These are phyloP conservation scores for Dinocampus coccinellae DNA, from an alignment of 2,888 invertebrate genomes.

Conservation along the genomic window DNA sequence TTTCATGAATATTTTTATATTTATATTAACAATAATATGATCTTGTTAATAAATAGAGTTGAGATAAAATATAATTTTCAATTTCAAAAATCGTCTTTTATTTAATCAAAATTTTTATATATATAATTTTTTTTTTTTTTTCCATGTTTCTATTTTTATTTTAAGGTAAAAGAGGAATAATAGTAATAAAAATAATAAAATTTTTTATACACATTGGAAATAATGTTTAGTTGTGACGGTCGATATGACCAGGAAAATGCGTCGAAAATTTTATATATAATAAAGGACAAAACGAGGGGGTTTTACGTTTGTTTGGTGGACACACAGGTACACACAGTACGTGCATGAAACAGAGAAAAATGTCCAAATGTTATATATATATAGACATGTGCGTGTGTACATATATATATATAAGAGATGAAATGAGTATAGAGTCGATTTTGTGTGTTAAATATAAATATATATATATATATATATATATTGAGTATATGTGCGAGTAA, in stretches of 20 bases:
- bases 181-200: too few relatives aligned
- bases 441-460: background rate
- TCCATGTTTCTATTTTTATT: background rate
- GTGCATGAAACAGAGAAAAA: background rate
- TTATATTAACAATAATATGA: too few relatives aligned
- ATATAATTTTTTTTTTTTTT: too few relatives aligned
- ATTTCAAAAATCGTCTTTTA: too few relatives aligned
- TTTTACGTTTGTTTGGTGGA: conserved; percentile 59
- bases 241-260: background rate
- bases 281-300: conserved; percentile 41
- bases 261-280: background rate
- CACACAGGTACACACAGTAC: conserved; percentile 41
- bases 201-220: background rate
- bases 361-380: background rate
- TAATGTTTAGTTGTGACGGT: background rate
- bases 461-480: conserved; percentile 4
- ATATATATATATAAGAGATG: conserved; percentile 20
- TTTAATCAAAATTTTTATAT: too few relatives aligned
- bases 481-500: conserved; percentile 32
- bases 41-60: background rate
- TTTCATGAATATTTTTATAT: conserved; percentile 24
- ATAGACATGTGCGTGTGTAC: too few relatives aligned
- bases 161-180: too few relatives aligned
- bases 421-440: conserved; percentile 9
- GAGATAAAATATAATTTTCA: too few relatives aligned